A percentile compares a stretch with the other conserved stretches of the same genome.
These are phyloP conservation scores for Heliconius ismenius DNA, from an alignment of 2,888 invertebrate genomes.

Conservation along the genomic window DNA sequence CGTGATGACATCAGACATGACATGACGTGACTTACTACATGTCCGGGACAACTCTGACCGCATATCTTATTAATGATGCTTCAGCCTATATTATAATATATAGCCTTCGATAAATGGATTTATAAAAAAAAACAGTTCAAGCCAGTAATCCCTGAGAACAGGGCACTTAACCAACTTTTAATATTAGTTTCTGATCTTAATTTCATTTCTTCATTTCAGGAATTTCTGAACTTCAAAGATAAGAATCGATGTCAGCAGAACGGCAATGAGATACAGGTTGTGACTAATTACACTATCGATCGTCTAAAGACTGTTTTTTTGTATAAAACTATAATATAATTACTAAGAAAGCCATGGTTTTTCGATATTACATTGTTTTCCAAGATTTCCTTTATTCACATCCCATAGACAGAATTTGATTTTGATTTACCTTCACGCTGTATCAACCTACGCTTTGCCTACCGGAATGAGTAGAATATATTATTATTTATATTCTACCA, in stretches of 20 bases:
- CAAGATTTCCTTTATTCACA: background rate
- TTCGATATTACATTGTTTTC: background rate
- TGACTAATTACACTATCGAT: background rate
- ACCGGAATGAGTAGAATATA: too few species aligned
- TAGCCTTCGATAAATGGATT: too few species aligned
- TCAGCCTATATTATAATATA: too few species aligned
- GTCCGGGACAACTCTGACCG: too few species aligned
- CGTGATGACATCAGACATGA: too few species aligned
- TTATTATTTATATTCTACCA: too few species aligned
- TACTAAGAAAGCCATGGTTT: background rate
- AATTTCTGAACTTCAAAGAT: slow-evolving; percentile 16
- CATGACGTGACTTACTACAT: too few species aligned
- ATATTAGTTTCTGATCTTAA: background rate
- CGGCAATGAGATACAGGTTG: background rate
- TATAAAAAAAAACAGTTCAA: too few species aligned
- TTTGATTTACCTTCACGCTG: too few species aligned
- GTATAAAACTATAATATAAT: background rate
- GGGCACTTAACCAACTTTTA: background rate
- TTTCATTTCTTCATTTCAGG: background rate
- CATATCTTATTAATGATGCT: too few species aligned
- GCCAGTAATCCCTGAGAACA: too few species aligned
- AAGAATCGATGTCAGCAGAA: background rate
- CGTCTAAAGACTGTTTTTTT: background rate
- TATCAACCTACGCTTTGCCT: too few species aligned
- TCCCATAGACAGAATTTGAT: background rate